Conservation (phyloP, 2,888 invertebrate species). For the Clusia tigrina region DNA sequence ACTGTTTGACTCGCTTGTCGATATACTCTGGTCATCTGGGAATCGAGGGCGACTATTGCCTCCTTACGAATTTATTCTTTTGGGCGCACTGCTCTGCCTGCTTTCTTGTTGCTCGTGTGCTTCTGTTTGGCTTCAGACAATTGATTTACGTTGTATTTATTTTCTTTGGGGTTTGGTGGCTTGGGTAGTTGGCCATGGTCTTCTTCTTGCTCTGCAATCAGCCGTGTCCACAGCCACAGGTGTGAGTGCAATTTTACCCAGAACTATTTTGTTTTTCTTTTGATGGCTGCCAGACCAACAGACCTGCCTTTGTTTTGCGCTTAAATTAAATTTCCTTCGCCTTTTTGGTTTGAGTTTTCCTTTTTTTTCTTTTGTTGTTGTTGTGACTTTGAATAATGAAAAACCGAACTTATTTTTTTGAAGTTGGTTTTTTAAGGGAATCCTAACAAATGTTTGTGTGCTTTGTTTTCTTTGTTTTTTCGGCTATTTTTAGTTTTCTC, state of each 20-base stretch:
- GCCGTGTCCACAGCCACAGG: constrained; percentile 26
- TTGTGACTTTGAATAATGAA: background rate
- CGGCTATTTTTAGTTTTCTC: background rate
- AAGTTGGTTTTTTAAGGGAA: background rate
- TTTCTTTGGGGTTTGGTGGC: constrained; percentile 12
- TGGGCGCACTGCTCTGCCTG: background rate
- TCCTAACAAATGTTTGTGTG: background rate
- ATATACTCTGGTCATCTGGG: too few relatives aligned
- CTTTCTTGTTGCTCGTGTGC: background rate
- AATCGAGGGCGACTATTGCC: too few relatives aligned
- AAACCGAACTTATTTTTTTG: background rate
- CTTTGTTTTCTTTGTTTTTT: constrained; percentile 24
- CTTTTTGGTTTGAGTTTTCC: constrained; percentile 8
- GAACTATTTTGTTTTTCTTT: background rate
- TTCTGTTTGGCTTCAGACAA: constrained; percentile 32
- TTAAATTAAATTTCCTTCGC: constrained; percentile 15
- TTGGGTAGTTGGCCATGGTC: background rate
- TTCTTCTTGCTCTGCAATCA: constrained; percentile 21
- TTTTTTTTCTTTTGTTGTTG: constrained; percentile 14
- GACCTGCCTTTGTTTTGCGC: constrained; percentile 16
- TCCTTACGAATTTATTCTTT: too few relatives aligned
- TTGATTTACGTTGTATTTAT: constrained; percentile 37
- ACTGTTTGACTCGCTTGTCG: too few relatives aligned
- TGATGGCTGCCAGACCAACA: background rate
- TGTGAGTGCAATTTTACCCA: constrained; percentile 21